A percentile compares a stretch with the other conserved stretches of the same genome.
Conservation (phyloP, 2,113 vertebrate species). For the Menidia beryllina region DNA sequence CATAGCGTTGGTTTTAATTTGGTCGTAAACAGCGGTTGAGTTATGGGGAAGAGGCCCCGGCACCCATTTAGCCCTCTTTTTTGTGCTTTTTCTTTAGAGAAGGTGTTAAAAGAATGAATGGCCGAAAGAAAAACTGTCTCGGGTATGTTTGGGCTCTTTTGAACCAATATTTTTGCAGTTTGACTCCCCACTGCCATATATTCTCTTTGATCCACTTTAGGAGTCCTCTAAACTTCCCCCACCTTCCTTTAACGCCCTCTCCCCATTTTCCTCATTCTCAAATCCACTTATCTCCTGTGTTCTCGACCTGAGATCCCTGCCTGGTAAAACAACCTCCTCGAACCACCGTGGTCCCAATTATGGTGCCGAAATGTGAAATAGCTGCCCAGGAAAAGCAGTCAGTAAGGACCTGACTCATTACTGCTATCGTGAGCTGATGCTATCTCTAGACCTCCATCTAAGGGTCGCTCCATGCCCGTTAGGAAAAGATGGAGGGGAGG, state of each 20-base stretch:
- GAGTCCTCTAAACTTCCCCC: not conserved
- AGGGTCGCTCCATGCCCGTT: constrained; percentile 22
- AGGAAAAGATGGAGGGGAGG: not conserved
- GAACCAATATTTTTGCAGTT: not conserved
- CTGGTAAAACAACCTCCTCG: not conserved
- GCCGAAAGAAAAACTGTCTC: not conserved
- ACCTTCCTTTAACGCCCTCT: not conserved
- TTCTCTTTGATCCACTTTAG: too few relatives aligned
- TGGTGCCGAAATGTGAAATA: not conserved
- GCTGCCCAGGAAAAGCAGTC: not conserved
- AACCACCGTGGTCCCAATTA: not conserved
- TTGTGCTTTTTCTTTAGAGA: constrained; percentile 20
- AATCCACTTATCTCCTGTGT: not conserved
- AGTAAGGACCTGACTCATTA: not conserved
- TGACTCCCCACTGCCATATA: too few relatives aligned
- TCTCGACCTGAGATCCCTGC: not conserved
- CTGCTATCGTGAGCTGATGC: not conserved
- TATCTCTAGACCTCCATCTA: constrained; percentile 6
- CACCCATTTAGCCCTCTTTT: constrained; percentile 9
- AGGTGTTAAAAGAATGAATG: not conserved
- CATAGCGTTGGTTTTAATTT: constrained; percentile 35
- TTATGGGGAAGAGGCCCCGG: constrained; percentile 41
- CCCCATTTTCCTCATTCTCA: not conserved
- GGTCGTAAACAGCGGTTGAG: constrained; percentile 52
- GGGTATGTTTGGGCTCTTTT: not conserved